Conservation (phyloP, 2,797 vertebrate genomes). For the Peromyscus nudipes region DNA sequence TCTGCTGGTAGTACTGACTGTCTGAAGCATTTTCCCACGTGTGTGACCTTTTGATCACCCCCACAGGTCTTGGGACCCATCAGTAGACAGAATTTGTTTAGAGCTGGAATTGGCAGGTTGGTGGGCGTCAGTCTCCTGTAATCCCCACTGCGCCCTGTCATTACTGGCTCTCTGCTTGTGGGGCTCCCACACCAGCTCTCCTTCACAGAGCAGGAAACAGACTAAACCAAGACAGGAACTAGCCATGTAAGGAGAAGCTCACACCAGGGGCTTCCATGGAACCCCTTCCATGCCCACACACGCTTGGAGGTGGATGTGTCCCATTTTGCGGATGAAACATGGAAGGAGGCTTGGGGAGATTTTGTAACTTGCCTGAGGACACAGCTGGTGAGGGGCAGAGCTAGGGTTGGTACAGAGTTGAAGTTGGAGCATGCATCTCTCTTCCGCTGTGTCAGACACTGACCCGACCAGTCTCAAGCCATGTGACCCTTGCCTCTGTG, state of each 20-base stretch:
- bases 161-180: not conserved
- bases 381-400: not conserved
- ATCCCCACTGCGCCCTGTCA: not conserved
- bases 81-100: not conserved
- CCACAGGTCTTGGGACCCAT: not conserved
- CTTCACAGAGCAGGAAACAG: not conserved
- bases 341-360: not conserved
- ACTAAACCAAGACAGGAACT: not conserved
- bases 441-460: fast-evolving
- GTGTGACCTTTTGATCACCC: not conserved
- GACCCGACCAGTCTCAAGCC: not conserved
- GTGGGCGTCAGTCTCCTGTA: not conserved
- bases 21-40: not conserved
- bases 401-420: not conserved
- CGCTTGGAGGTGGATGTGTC: not conserved
- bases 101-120: not conserved
- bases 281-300: not conserved
- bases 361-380: not conserved
- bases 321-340: not conserved
- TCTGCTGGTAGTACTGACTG: not conserved
- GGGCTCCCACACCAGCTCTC: not conserved
- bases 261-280: not conserved
- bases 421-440: not conserved
- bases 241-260: not conserved
- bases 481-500: not conserved